Evolutionary conservation across 1,140 invertebrate species (phyloP).

Genomic region (Chymomyza costata): DNA sequence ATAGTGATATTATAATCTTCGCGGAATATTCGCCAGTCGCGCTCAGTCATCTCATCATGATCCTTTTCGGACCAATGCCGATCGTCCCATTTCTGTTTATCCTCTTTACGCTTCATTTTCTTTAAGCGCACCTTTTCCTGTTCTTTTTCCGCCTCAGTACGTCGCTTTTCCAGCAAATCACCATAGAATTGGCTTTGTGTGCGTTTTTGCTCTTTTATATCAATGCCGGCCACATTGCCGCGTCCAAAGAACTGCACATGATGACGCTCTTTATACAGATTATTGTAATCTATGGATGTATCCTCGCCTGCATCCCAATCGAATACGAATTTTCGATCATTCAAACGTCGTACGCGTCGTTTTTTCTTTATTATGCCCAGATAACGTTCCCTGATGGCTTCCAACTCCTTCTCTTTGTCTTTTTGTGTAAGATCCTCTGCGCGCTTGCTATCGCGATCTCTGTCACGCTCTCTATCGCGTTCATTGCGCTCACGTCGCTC

Average conservation of each 20-base stretch:
- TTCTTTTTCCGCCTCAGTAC: conserved; percentile 98
- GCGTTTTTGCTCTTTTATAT: conserved; percentile 97
- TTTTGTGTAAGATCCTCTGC: conserved; percentile 82
- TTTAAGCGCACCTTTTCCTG: conserved; percentile 96
- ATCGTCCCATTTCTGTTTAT: conserved; percentile 99
- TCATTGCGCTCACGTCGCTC: conserved; percentile 54
- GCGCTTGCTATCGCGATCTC: conserved; percentile 72
- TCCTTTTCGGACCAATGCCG: conserved; percentile 99
- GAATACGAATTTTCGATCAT: conserved; percentile 99
- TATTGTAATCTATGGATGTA: conserved; percentile 98
- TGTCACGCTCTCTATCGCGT: conserved; percentile 35
- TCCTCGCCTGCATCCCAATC: conserved; percentile 99
- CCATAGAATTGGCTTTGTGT: conserved; percentile 99
- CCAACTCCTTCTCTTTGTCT: conserved; percentile 93
- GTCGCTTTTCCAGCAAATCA: conserved; percentile 93
- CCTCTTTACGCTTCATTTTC: conserved; percentile 96
- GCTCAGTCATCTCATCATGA: conserved; percentile 96
- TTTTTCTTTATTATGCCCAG: conserved; percentile 97
- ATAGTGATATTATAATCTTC: conserved; percentile 99
- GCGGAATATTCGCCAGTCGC: conserved; percentile 99
- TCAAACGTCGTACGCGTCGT: conserved; percentile 90
- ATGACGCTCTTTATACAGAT: conserved; percentile 96
- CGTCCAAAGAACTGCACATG: conserved; percentile 98
- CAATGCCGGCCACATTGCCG: conserved; percentile 97
- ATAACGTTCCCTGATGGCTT: conserved; percentile 96